Percentiles rank a stretch among this genome's conserved stretches.
Evolutionary conservation across 2,888 invertebrate species (phyloP).

Genomic region (Spicauda simplicius): DNA sequence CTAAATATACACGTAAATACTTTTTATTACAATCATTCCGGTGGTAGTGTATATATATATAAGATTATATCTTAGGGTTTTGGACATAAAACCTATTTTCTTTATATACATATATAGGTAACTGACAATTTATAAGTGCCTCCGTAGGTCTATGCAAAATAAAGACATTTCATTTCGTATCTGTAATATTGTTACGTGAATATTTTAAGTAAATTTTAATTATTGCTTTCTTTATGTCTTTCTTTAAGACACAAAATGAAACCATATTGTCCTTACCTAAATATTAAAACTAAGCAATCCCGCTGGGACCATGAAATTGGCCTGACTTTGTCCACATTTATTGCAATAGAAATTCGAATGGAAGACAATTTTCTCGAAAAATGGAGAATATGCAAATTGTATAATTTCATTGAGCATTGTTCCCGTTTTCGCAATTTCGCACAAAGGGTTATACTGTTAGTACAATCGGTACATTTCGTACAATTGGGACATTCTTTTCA

Average conservation of each 20-base stretch:
- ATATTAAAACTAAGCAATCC: constrained; percentile 14
- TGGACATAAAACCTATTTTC: too few species aligned
- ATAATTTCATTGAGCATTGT: constrained; percentile 44
- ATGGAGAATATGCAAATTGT: constrained; percentile 44
- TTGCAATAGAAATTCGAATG: constrained; percentile 22
- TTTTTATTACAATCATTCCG: too few species aligned
- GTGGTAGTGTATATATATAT: too few species aligned
- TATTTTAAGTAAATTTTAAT: too few species aligned
- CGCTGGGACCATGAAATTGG: constrained; percentile 28
- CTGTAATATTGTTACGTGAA: too few species aligned
- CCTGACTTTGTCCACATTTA: constrained; percentile 18
- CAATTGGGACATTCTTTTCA: constrained; percentile 39
- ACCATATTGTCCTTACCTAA: constrained; percentile 1
- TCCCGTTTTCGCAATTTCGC: constrained; percentile 39
- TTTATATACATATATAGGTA: too few species aligned
- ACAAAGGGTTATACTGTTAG: constrained; percentile 45
- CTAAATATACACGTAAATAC: too few species aligned
- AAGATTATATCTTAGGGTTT: too few species aligned
- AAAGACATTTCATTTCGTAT: too few species aligned
- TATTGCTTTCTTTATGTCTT: neutral
- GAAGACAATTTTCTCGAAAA: constrained; percentile 34
- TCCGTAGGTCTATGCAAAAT: too few species aligned
- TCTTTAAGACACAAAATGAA: constrained; percentile 4
- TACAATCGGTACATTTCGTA: constrained; percentile 24
- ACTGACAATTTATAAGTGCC: too few species aligned